Evolutionary conservation across 1,140 invertebrate genomes (phyloP).

Genomic region (Drosophila ohnishii): DNA sequence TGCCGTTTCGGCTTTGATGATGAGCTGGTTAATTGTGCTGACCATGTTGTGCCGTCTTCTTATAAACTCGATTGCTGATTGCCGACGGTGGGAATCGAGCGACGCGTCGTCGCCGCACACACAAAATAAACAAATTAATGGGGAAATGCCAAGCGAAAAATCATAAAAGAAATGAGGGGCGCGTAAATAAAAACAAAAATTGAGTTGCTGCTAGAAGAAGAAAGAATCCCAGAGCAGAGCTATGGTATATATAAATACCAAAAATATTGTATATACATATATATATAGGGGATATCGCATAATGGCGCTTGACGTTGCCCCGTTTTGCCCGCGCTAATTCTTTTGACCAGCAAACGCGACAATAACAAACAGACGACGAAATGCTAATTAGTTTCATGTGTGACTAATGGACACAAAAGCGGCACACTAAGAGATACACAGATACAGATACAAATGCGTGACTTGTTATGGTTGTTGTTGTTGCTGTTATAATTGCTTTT

Average conservation of each 20-base stretch:
- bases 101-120: constrained; percentile 22
- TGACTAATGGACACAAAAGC: constrained; percentile 81
- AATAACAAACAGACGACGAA: constrained; percentile 80
- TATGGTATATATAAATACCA: constrained; percentile 39
- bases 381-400: constrained; percentile 83
- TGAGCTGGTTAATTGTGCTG: constrained; percentile 63
- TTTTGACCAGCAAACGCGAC: constrained; percentile 80
- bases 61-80: constrained; percentile 74
- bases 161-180: constrained; percentile 53
- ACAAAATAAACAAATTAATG: constrained; percentile 74
- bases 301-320: constrained; percentile 66
- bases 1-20: constrained; percentile 35
- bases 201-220: not conserved
- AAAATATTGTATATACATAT: constrained; percentile 7
- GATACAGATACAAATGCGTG: constrained; percentile 70
- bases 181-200: constrained; percentile 15
- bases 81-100: constrained; percentile 60
- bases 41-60: constrained; percentile 58
- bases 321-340: constrained; percentile 73
- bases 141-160: constrained; percentile 65
- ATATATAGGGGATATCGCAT: constrained; percentile 37
- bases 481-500: constrained; percentile 15
- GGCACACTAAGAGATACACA: constrained; percentile 45
- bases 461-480: constrained; percentile 50
- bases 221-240: constrained; percentile 34